Conservation (phyloP, 2,797 vertebrate species). For the Phataginus tricuspis region DNA sequence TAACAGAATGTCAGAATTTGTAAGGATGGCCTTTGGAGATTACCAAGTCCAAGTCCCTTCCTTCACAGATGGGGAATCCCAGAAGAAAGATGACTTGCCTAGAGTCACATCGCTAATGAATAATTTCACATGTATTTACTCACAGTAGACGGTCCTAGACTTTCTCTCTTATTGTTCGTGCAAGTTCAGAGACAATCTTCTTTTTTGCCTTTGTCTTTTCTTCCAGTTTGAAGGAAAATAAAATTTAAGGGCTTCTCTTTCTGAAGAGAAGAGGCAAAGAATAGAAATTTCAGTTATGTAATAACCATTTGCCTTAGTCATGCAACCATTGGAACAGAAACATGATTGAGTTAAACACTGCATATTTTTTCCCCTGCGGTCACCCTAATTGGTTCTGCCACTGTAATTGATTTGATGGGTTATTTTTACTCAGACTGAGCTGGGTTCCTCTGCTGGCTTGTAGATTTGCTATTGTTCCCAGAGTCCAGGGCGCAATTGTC, state of each 20-base stretch:
- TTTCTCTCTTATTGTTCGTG: not conserved
- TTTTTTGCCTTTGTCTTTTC: not conserved
- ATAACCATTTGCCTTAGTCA: slow-evolving; percentile 78
- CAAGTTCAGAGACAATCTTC: not conserved
- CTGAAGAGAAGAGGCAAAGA: slow-evolving; percentile 50
- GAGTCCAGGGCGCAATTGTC: not conserved
- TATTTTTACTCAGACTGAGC: slow-evolving; percentile 80
- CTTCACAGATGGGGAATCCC: not conserved
- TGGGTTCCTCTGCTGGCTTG: slow-evolving; percentile 59
- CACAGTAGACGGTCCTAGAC: not conserved
- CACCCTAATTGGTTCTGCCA: slow-evolving; percentile 79
- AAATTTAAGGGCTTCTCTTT: slow-evolving; percentile 40
- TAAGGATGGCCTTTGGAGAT: not conserved
- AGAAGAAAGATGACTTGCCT: not conserved
- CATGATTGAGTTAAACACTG: slow-evolving; percentile 80
- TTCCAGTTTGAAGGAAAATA: slow-evolving; percentile 30
- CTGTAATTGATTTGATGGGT: slow-evolving; percentile 83
- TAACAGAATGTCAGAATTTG: not conserved
- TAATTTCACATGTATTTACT: not conserved
- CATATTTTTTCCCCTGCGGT: slow-evolving; percentile 76
- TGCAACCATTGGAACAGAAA: slow-evolving; percentile 62
- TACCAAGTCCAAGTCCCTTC: not conserved
- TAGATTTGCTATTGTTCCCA: not conserved
- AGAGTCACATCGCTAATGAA: not conserved
- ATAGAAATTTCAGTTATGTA: slow-evolving; percentile 79